Conservation (phyloP, 2,797 vertebrate species). For the Rhabdophis nuchalis region DNA sequence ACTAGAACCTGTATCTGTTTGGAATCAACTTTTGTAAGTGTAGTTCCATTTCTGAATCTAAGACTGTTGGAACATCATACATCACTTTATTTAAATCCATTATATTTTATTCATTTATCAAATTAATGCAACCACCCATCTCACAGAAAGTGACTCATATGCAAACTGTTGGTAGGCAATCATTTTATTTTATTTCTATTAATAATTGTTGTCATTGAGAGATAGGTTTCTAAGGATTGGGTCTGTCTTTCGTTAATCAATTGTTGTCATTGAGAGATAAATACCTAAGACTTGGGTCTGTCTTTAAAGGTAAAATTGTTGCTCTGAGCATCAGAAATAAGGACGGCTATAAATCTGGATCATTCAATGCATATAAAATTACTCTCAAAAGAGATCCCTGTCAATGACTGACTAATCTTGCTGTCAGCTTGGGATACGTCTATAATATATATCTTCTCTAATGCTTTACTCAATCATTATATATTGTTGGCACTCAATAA, state of each 20-base stretch:
- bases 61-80: background rate
- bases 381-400: slow-evolving; percentile 3
- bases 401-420: slow-evolving; percentile 11
- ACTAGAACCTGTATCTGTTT: background rate
- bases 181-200: background rate
- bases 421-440: background rate
- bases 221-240: background rate
- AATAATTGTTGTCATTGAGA: background rate
- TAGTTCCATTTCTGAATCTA: background rate
- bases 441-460: slow-evolving; percentile 8
- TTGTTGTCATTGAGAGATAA: background rate
- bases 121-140: background rate
- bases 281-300: background rate
- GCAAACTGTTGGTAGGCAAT: background rate
- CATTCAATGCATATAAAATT: slow-evolving; percentile 9
- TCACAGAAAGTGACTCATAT: background rate
- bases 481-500: slow-evolving; percentile 1
- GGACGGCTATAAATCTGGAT: slow-evolving; percentile 6
- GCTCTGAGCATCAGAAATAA: background rate
- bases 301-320: slow-evolving; percentile 8
- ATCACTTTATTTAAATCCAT: background rate
- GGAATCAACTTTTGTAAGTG: background rate
- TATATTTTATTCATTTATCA: background rate
- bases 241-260: background rate
- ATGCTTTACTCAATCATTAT: background rate